Evolutionary conservation across 2,888 invertebrate species (phyloP), one percentile per base, ranked within the genome.

Genomic region (Entomobrya multifasciata): DNA sequence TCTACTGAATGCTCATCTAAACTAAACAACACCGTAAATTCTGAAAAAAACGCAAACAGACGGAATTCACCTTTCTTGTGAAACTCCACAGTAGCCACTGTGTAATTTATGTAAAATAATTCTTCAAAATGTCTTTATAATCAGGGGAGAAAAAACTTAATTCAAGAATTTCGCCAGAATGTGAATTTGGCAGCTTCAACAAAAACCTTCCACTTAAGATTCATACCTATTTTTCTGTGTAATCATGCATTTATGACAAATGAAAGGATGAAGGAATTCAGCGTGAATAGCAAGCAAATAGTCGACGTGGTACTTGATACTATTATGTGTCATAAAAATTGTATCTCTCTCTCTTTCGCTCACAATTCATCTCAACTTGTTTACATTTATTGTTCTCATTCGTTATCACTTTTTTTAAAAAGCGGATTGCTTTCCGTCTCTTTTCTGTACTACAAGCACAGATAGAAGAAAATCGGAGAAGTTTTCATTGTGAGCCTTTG

Each of bases 361-460:
- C 4, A 36, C 36, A 36, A 4, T 22, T 70, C 49, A 8, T 49
- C 15, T 74, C 20, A 36, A 57, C 77, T 60, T 80, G 80, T 80
- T 80, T 80, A 80, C 80, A 70, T 80, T 67, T 80, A 72, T 82
- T 82, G 81, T 82, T 82, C 57, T 82, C 81, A 47, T 82, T 72
- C 44, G 67, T 81, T 81, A 81, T 36, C 80, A 81, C 80, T 81
- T 67, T 44, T 49, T 47, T 44, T 49, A 49, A 65, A 67, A 57
- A n/a, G n/a, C 30, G 67, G 81, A 82, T 82, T 82, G 80, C 65
- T 15, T 70, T 49, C n/a, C 44, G 62, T 57, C 36, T 65, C 8
- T 65, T 27, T 65, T 1, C 8, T n/a, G 36, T 36, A 36, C 36
- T 6, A 36, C 4, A 36, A 36, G 8, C 36, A 36, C 36, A 36